Conservation (phyloP, 2,797 vertebrate species). For the Phrynocephalus vlangalii region DNA sequence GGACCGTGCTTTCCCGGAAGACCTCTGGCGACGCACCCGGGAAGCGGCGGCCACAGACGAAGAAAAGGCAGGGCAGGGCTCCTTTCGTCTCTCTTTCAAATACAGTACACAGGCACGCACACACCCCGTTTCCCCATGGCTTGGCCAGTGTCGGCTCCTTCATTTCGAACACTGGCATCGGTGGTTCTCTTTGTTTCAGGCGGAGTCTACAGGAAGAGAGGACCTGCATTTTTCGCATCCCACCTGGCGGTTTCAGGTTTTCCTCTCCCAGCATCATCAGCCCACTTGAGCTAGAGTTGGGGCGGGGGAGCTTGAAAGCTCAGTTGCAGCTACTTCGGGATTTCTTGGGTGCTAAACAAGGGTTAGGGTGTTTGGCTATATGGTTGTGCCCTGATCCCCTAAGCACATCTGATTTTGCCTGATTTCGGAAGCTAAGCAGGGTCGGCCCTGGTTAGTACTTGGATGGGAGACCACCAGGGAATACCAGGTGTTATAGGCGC, state of each 20-base stretch:
- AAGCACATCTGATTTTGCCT: too few relatives aligned
- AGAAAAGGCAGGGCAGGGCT: not conserved
- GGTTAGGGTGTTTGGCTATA: not conserved
- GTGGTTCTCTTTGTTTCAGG: not conserved
- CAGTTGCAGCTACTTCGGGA: not conserved
- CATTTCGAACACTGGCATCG: not conserved
- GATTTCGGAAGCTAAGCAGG: too few relatives aligned
- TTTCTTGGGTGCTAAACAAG: too few relatives aligned
- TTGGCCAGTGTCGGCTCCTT: not conserved
- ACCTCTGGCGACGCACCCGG: constrained; percentile 9
- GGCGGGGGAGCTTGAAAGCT: not conserved
- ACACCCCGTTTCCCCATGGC: not conserved
- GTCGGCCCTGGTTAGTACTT: too few relatives aligned
- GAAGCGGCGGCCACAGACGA: constrained; percentile 20
- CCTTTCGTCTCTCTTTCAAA: too few relatives aligned
- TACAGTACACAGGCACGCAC: too few relatives aligned
- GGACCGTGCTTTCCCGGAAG: constrained; percentile 51
- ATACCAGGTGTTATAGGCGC: too few relatives aligned
- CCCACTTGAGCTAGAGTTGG: not conserved
- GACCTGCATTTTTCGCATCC: not conserved
- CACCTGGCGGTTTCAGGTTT: not conserved
- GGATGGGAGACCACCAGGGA: too few relatives aligned
- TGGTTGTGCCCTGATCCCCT: not conserved
- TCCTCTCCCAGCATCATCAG: not conserved
- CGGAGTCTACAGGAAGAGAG: not conserved